Evolutionary conservation across 2,797 vertebrate genomes (phyloP).

Genomic region (Chrosomus eos): DNA sequence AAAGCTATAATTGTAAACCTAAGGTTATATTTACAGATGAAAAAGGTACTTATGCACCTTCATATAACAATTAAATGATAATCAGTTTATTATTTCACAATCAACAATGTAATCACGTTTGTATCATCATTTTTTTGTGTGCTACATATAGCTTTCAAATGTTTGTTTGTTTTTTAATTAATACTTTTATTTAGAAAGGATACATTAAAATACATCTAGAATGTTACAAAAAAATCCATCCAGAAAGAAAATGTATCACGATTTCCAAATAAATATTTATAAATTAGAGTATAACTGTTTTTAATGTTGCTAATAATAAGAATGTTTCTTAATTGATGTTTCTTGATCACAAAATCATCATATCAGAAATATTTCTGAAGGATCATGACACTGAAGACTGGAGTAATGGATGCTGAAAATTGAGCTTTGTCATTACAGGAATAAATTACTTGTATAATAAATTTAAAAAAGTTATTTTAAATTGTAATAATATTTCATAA

Average conservation of each 20-base stretch:
- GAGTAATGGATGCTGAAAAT: background rate
- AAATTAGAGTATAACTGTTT: background rate
- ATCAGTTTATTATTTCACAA: background rate
- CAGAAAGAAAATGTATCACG: background rate
- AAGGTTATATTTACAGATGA: too few species aligned
- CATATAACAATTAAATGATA: too few species aligned
- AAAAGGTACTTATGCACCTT: too few species aligned
- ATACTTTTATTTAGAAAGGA: too few species aligned
- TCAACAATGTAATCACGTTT: background rate
- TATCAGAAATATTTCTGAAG: background rate
- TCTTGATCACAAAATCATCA: background rate
- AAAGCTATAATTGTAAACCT: too few species aligned
- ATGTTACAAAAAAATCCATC: too few species aligned
- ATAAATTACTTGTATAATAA: background rate
- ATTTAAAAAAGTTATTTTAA: background rate
- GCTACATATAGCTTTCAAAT: too few species aligned
- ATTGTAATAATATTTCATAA: background rate
- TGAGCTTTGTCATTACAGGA: background rate
- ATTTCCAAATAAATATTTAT: background rate
- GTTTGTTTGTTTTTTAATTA: too few species aligned
- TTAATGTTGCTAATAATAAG: background rate
- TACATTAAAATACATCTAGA: too few species aligned
- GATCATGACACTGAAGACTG: background rate
- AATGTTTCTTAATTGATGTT: too few species aligned
- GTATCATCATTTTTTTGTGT: too few species aligned